These are phyloP conservation scores for Drosophila ohnishii DNA, from an alignment of 1,140 invertebrate species.

Conservation along the genomic window DNA sequence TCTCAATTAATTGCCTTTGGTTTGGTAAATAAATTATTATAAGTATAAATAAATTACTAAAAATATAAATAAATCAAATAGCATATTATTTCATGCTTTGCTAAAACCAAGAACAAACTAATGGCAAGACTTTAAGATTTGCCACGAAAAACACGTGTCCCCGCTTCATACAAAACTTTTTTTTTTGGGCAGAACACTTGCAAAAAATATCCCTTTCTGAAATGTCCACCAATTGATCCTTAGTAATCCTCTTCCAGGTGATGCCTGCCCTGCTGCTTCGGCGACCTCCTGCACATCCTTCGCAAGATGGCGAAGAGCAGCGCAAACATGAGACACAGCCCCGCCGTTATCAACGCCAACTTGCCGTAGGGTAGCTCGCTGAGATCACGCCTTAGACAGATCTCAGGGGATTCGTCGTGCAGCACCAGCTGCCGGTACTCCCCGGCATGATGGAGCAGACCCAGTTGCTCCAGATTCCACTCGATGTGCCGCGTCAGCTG, in stretches of 20 bases:
- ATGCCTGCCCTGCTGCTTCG: conserved; percentile 56
- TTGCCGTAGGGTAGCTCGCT: conserved; percentile 84
- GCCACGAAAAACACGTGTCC: neutral
- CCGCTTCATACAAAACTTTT: conserved; percentile 8
- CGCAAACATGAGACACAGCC: conserved; percentile 80
- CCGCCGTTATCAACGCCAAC: conserved; percentile 84
- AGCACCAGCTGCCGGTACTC: conserved; percentile 83
- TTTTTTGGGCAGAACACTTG: conserved; percentile 1
- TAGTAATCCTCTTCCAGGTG: conserved; percentile 70
- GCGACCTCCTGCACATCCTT: conserved; percentile 81
- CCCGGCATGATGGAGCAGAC: conserved; percentile 83
- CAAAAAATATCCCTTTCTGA: conserved; percentile 7
- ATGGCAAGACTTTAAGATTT: neutral
- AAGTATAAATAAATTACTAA: no score
- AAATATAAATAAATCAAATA: no score
- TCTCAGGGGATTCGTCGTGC: conserved; percentile 87
- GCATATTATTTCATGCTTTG: no score
- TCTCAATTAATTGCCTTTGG: neutral
- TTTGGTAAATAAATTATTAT: neutral
- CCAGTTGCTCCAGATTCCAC: conserved; percentile 85
- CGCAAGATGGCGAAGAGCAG: conserved; percentile 83
- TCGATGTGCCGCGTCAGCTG: conserved; percentile 84
- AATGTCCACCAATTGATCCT: conserved; percentile 16
- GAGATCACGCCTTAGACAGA: conserved; percentile 84
- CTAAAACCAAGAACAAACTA: neutral